phyloP scores from a whole-genome alignment of 2,888 invertebrate genomes.

The Priocnemis perturbator region DNA sequence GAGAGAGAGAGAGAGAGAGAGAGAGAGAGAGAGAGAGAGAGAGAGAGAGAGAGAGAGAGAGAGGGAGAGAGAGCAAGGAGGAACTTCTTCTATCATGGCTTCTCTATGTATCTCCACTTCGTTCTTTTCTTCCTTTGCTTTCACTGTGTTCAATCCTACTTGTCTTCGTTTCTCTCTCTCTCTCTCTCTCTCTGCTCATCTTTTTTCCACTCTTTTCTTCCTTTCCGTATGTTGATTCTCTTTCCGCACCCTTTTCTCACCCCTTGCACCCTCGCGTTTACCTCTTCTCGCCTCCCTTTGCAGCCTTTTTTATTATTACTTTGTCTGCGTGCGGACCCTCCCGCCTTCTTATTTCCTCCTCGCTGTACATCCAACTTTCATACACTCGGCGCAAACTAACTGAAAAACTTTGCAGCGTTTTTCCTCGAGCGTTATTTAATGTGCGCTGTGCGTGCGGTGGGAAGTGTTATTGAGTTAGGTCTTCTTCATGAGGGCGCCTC shows the following conservation, averaged over 20 bases:
- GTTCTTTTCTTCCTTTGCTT: not conserved
- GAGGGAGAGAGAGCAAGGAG: not conserved
- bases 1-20: too few relatives aligned
- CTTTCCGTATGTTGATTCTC: too few relatives aligned
- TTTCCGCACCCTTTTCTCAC: too few relatives aligned
- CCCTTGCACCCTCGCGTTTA: too few relatives aligned
- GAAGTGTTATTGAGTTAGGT: conserved; percentile 2
- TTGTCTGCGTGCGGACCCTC: not conserved
- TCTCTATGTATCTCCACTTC: conserved; percentile 1
- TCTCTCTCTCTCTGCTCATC: too few relatives aligned
- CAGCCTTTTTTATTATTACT: conserved; percentile 13
- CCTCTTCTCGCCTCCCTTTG: not conserved
- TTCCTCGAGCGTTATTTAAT: conserved; percentile 12
- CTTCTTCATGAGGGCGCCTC: not conserved
- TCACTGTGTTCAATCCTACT: not conserved
- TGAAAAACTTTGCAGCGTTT: conserved; percentile 2
- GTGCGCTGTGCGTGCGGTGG: not conserved
- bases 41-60: too few relatives aligned
- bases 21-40: too few relatives aligned
- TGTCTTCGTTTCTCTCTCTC: too few relatives aligned
- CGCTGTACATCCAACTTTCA: conserved; percentile 2
- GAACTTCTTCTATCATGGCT: conserved; percentile 1
- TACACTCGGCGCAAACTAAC: not conserved
- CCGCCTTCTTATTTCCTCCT: not conserved
- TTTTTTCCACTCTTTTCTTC: too few relatives aligned